These are phyloP conservation scores for Buceros bicornis DNA, from an alignment of 2,797 vertebrate genomes.

Conservation along the genomic window DNA sequence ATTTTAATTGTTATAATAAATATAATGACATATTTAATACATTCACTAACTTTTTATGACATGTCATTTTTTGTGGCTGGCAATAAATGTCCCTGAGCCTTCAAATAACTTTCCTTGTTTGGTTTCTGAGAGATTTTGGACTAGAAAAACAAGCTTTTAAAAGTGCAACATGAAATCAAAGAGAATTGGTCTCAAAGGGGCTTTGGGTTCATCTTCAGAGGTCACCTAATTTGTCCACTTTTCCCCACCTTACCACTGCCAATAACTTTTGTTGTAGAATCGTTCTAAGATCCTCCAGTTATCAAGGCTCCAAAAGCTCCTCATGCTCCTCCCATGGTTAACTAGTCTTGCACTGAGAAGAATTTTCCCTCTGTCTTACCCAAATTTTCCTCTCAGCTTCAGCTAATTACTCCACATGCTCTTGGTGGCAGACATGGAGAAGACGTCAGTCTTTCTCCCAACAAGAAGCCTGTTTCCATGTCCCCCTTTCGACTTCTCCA, in stretches of 20 bases:
- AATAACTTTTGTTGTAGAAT: not conserved
- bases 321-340: not conserved
- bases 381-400: not conserved
- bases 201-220: not conserved
- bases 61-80: slow-evolving; percentile 65
- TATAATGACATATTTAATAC: slow-evolving; percentile 73
- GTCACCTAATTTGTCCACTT: not conserved
- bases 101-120: slow-evolving; percentile 51
- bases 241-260: not conserved
- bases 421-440: not conserved
- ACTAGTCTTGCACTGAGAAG: not conserved
- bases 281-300: not conserved
- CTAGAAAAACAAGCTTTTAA: slow-evolving; percentile 51
- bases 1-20: slow-evolving; percentile 81
- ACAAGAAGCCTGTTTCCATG: rapidly evolving
- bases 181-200: not conserved
- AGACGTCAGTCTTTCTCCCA: not conserved
- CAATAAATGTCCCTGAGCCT: slow-evolving; percentile 73
- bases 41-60: slow-evolving; percentile 71
- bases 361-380: not conserved
- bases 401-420: not conserved
- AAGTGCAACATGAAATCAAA: not conserved
- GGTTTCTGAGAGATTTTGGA: not conserved
- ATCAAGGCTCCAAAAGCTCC: not conserved
- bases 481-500: not conserved